Evolutionary conservation across 2,797 vertebrate genomes (phyloP), one percentile per base, ranked within the genome.

Genomic region (Trachops cirrhosus): DNA sequence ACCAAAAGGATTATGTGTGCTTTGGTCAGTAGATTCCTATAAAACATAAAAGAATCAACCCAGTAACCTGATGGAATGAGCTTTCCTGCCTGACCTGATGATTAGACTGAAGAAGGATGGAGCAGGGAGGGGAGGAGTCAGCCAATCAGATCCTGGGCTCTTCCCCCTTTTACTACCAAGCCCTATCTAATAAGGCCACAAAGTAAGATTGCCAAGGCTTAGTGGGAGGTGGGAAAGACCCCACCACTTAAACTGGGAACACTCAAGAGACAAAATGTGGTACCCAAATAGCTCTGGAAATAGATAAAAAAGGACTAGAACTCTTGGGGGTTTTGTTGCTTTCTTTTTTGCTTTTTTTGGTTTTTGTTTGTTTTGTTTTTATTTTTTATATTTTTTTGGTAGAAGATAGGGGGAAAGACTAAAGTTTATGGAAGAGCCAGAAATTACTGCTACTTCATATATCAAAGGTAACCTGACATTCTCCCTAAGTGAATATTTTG

Each of bases 121-220:
- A 80, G 39, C 15, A 22, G 4, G 77, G 73, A 54, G 48, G 34
- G 32, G 2, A n/a, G 34, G 68, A 78, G 83, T 77, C 95, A 59
- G 62, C 64, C 54, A 82, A 26, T 89, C 75, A 93, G 88, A 86
- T 34, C 68, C 34, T 9, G 6, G 88, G 59, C 46, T 48, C 75
- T 44, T 79, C 93, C 85, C 85, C 57, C 86, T 70, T 89, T 34
- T 71, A 57, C 54, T 74, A 57, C 57, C 71, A 84, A 82, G 92
- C 26, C 41, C 50, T 73, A 50, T 46, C 59, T 85, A 88, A 52
- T 96, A 97, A 97, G 97, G 97, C 96, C 96, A 97, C 95, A 94
- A 82, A 86, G 85, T 52, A 87, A 95, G 70, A 74, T 80, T 86
- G 59, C 85, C 75, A 78, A 83, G 85, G 87, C 89, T 91, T 79